Evolutionary conservation across 2,888 invertebrate genomes (phyloP), one percentile per base, ranked within the genome.

Genomic region (Helicoverpa assulta): DNA sequence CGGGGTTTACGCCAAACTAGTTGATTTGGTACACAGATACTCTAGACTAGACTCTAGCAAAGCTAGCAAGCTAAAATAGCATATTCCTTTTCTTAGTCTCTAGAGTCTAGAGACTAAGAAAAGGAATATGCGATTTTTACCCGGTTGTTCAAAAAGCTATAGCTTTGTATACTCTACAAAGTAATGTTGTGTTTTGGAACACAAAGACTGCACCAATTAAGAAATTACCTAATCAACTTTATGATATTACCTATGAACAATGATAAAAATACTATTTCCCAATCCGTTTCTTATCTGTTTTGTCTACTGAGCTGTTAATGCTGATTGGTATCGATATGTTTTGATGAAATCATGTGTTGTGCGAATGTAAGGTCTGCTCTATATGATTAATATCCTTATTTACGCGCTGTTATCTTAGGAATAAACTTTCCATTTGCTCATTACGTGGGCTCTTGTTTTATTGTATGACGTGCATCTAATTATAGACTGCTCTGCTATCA

Each of bases 381-480:
- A 58, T 61, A 78, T 85, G 85, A 88, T 86, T 82, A 73, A 88
- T 85, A 82, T 83, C 85, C 83, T 86, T 87, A 89, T 84, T 88
- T 83, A 75, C 78, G 63, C 70, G 58, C 51, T 68, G 65, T 86
- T 88, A 85, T 84, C 85, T 73, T 56, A 57, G n/a, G 67, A 76
- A 82, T 83, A 89, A 89, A 89, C 86, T 89, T 89, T 90, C 89
- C 89, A 85, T 84, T 85, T 73, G 78, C 71, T 53, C 47, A 72
- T 37, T 54, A 72, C 62, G 43, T 66, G 54, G 33, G 14, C 47
- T 65, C 75, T 70, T 52, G 82, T 69, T 70, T 69, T 65, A 69
- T 64, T 59, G 47, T 47, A 71, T 78, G 79, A 81, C 79, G 64
- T 69, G 52, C 52, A 50, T 76, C 60, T 79, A 64, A 70, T 69